These are phyloP conservation scores for Drosophila sordidula DNA, from an alignment of 2,888 invertebrate genomes.

Conservation along the genomic window DNA sequence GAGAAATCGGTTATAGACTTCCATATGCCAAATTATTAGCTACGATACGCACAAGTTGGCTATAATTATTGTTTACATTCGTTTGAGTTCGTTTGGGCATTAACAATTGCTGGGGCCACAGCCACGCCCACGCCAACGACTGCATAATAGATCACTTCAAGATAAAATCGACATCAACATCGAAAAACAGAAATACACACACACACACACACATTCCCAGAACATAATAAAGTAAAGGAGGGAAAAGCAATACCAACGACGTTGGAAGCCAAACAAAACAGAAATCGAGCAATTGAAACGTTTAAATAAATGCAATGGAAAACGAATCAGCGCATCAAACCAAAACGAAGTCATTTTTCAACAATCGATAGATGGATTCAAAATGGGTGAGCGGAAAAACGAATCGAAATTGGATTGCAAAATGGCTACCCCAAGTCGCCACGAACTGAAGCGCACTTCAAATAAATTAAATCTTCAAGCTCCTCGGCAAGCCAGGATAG, in stretches of 20 bases:
- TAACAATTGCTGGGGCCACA: conserved; percentile 2
- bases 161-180: conserved; percentile 59
- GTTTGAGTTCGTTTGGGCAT: conserved; percentile 18
- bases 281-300: conserved; percentile 69
- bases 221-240: conserved; percentile 3
- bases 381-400: conserved; percentile 21
- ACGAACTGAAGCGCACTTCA: conserved; percentile 60
- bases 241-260: conserved; percentile 8
- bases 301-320: conserved; percentile 69
- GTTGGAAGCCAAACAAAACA: conserved; percentile 37
- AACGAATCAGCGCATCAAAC: conserved; percentile 66
- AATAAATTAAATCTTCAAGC: conserved; percentile 79
- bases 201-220: conserved; percentile 14
- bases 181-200: conserved; percentile 6
- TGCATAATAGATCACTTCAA: conserved; percentile 68
- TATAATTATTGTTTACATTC: conserved; percentile 52
- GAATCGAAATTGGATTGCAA: conserved; percentile 33
- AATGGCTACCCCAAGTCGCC: conserved; percentile 32
- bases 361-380: conserved; percentile 47
- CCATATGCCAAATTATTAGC: conserved; percentile 25
- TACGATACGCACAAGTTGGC: conserved; percentile 1
- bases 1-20: conserved; percentile 5
- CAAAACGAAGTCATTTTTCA: conserved; percentile 54
- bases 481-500: conserved; percentile 48
- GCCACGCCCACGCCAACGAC: conserved; percentile 29